phyloP scores from a whole-genome alignment of 2,113 vertebrate species.

The Muscicapa adusta region DNA sequence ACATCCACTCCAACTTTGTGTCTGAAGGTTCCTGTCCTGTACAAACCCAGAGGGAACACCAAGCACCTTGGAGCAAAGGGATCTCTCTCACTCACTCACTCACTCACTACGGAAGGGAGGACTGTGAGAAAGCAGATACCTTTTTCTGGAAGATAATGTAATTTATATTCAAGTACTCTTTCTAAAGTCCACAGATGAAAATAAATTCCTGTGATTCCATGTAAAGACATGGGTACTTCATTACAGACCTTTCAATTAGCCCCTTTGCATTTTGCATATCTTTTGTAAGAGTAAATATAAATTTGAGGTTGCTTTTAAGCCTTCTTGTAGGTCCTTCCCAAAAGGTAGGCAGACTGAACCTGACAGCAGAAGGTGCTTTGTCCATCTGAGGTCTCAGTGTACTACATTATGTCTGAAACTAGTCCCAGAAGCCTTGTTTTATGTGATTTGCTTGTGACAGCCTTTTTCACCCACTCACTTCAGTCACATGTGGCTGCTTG shows the following conservation, averaged over 20 bases:
- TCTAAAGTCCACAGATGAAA: background rate
- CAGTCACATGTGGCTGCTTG: background rate
- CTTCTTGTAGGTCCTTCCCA: fast-evolving
- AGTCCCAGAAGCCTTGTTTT: background rate
- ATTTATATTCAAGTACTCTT: background rate
- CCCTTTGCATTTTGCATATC: background rate
- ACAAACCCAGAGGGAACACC: background rate
- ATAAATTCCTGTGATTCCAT: background rate
- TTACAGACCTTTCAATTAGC: background rate
- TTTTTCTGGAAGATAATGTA: background rate
- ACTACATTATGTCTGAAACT: background rate
- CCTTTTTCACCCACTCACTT: background rate
- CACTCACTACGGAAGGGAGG: background rate
- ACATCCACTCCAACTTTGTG: background rate
- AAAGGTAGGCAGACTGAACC: background rate
- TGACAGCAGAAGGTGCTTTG: background rate
- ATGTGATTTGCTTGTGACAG: background rate
- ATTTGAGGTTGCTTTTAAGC: background rate
- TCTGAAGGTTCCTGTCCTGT: background rate
- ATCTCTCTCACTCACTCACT: background rate
- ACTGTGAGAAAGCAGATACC: background rate
- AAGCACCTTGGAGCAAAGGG: background rate
- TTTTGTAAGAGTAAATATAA: background rate
- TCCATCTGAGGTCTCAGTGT: background rate
- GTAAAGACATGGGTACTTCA: background rate